phyloP scores from a whole-genome alignment of 2,888 invertebrate species.

The Leucophenga maculata region DNA sequence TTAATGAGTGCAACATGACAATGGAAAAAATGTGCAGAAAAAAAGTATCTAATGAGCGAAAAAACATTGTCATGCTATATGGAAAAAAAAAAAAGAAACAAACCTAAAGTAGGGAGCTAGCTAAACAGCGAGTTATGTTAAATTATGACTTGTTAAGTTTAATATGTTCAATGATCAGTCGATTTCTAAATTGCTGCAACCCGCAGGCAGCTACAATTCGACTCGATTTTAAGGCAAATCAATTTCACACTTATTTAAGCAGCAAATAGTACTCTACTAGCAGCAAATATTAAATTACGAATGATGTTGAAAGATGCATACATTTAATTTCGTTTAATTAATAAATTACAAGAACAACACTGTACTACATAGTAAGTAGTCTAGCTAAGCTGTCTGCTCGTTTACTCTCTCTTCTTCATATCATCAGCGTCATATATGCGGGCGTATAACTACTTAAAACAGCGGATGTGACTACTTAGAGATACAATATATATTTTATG shows the following conservation, averaged over 20 bases:
- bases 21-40: not conserved
- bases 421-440: slow-evolving; percentile 25
- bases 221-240: not conserved
- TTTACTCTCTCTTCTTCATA: not conserved
- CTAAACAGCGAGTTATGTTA: slow-evolving; percentile 1
- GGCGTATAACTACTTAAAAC: not conserved
- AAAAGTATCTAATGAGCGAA: not conserved
- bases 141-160: slow-evolving; percentile 21
- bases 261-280: not conserved
- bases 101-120: not conserved
- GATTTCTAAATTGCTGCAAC: not conserved
- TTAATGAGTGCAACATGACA: slow-evolving; percentile 21
- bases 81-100: not conserved
- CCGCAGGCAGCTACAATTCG: not conserved
- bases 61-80: slow-evolving; percentile 10
- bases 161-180: slow-evolving; percentile 20
- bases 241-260: slow-evolving; percentile 29
- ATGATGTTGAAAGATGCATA: no score
- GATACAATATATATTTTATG: no score
- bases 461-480: slow-evolving; percentile 12
- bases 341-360: slow-evolving; percentile 2
- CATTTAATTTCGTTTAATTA: slow-evolving; percentile 9
- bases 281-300: no score
- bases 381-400: not conserved
- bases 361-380: not conserved